A percentile compares a stretch with the other conserved stretches of the same genome.
phyloP scores from a whole-genome alignment of 35 echinoderm and acorn worm species.

The Ophiothrix spiculata region DNA sequence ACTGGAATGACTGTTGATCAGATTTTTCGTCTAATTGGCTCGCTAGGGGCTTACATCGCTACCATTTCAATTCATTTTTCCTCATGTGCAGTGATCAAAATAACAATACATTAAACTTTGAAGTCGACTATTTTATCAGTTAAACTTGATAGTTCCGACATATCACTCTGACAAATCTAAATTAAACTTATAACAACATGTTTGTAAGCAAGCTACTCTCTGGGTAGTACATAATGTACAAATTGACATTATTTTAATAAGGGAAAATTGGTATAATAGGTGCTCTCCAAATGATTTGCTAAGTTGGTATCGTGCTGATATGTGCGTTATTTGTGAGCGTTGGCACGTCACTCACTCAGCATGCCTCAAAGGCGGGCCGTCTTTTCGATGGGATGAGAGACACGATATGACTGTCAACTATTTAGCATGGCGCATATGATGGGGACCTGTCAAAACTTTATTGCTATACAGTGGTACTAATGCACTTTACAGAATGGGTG shows the following conservation, averaged over 20 bases:
- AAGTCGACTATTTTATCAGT: too few species aligned
- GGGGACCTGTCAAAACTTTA: not conserved
- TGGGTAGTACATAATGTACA: too few species aligned
- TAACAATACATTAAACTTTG: too few species aligned
- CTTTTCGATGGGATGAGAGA: not conserved
- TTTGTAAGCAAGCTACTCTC: too few species aligned
- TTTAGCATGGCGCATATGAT: not conserved
- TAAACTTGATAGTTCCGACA: too few species aligned
- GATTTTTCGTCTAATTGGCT: not conserved
- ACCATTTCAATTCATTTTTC: constrained; percentile 5
- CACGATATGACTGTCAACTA: not conserved
- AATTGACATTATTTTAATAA: too few species aligned
- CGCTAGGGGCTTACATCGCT: not conserved
- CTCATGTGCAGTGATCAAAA: not conserved
- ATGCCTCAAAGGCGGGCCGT: not conserved
- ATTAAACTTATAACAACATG: too few species aligned
- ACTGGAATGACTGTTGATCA: constrained; percentile 9
- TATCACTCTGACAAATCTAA: too few species aligned
- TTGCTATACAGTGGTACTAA: not conserved
- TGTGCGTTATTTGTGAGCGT: not conserved
- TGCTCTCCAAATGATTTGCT: too few species aligned
- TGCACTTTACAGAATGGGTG: not conserved
- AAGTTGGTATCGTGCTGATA: constrained; percentile 8
- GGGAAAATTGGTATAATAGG: too few species aligned
- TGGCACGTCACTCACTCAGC: not conserved